These are phyloP conservation scores for Acleris literana DNA, from an alignment of 2,888 invertebrate species.

Conservation along the genomic window DNA sequence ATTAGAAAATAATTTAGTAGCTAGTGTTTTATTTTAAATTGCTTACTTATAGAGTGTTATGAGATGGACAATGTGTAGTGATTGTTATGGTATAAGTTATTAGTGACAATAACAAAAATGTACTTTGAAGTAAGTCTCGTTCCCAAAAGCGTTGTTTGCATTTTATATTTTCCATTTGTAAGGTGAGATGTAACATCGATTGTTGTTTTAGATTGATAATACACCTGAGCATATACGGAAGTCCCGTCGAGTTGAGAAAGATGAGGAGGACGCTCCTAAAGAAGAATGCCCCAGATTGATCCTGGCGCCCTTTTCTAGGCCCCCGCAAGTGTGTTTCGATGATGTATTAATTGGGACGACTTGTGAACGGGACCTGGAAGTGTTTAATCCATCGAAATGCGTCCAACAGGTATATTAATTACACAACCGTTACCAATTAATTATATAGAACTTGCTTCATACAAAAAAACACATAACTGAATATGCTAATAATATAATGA, in stretches of 20 bases:
- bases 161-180: slow-evolving; percentile 16
- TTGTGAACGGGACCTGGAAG: slow-evolving; percentile 79
- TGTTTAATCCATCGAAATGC: slow-evolving; percentile 83
- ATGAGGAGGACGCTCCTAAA: slow-evolving; percentile 55
- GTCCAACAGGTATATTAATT: slow-evolving; percentile 70
- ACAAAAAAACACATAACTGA: no score
- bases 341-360: slow-evolving; percentile 84
- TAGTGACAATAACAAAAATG: slow-evolving; percentile 45
- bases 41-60: background rate
- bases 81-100: slow-evolving; percentile 15
- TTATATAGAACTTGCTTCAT: no score
- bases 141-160: background rate
- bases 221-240: slow-evolving; percentile 73
- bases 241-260: slow-evolving; percentile 62
- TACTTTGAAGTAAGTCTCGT: slow-evolving; percentile 61
- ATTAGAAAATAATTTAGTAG: background rate
- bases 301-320: slow-evolving; percentile 86
- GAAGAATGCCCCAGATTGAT: slow-evolving; percentile 80
- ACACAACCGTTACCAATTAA: slow-evolving; percentile 49
- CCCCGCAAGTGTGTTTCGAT: slow-evolving; percentile 87
- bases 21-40: background rate
- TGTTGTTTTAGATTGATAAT: slow-evolving; percentile 70
- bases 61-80: slow-evolving; percentile 5
- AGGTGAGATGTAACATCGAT: slow-evolving; percentile 11
- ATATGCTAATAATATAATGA: no score